phyloP scores from a whole-genome alignment of 2,797 vertebrate species.

The Sebastes elongatus region DNA sequence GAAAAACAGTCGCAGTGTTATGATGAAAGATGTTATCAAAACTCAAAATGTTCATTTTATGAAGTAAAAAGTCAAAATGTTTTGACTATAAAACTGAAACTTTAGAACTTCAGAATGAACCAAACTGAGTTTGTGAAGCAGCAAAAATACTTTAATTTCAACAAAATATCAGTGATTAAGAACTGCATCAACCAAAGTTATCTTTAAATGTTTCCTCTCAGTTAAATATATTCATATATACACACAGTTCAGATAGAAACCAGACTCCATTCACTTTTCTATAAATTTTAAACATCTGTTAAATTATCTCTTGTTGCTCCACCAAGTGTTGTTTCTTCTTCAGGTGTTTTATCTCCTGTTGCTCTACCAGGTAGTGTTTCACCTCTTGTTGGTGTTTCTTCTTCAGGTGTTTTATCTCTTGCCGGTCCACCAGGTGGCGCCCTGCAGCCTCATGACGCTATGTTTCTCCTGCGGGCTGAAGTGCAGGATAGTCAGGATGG shows the following conservation, averaged over 20 bases:
- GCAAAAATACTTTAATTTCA: conserved; percentile 66
- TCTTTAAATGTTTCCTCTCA: neutral
- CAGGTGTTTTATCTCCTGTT: neutral
- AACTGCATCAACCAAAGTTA: neutral
- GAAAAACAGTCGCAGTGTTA: too few relatives aligned
- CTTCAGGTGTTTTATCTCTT: conserved; percentile 24
- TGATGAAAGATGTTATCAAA: too few relatives aligned
- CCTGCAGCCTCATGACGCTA: conserved; percentile 80
- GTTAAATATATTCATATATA: neutral
- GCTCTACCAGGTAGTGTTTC: conserved; percentile 80
- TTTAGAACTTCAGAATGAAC: neutral
- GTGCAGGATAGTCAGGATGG: conserved; percentile 93
- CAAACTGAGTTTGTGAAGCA: neutral
- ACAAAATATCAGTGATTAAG: conserved; percentile 42
- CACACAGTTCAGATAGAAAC: neutral
- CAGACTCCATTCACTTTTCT: neutral
- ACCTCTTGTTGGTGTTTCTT: neutral
- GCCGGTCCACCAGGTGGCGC: conserved; percentile 81
- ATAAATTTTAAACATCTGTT: neutral
- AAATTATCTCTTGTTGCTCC: conserved; percentile 65
- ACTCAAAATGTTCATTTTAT: too few relatives aligned
- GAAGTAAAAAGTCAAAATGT: neutral
- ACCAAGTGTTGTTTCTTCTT: conserved; percentile 68
- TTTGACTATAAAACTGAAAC: neutral
- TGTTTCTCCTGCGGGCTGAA: conserved; percentile 94